Evolutionary conservation across 2,113 vertebrate species (phyloP).

Genomic region (Bungarus multicinctus): DNA sequence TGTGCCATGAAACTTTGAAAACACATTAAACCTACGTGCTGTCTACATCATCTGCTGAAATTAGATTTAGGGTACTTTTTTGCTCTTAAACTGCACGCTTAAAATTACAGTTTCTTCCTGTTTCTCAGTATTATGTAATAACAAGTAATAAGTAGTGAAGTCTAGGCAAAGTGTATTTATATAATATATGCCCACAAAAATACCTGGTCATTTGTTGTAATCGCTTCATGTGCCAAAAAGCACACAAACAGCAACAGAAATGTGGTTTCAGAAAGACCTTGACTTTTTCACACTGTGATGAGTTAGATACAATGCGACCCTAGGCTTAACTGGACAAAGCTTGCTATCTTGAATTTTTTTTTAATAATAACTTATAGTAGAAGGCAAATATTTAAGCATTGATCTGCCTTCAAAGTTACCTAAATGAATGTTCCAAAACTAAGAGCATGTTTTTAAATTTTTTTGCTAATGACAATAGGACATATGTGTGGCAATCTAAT

Average conservation of each 20-base stretch:
- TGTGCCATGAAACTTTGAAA: slow-evolving; percentile 36
- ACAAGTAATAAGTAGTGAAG: slow-evolving; percentile 37
- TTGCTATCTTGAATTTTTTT: background rate
- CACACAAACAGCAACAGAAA: slow-evolving; percentile 45
- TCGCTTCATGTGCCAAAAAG: slow-evolving; percentile 48
- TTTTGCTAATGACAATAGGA: background rate
- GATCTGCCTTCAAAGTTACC: slow-evolving; percentile 9
- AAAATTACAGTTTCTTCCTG: slow-evolving; percentile 43
- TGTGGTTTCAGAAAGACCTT: slow-evolving; percentile 37
- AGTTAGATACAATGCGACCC: background rate
- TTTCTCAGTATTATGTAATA: slow-evolving; percentile 42
- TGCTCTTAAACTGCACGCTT: slow-evolving; percentile 45
- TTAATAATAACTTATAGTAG: background rate
- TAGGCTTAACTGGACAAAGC: background rate
- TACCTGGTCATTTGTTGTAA: slow-evolving; percentile 43
- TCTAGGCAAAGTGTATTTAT: slow-evolving; percentile 24
- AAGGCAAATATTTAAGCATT: slow-evolving; percentile 27
- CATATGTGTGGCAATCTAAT: background rate
- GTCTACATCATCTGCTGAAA: slow-evolving; percentile 41
- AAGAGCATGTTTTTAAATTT: background rate
- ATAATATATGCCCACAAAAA: background rate
- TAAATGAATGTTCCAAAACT: background rate
- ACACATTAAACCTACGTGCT: slow-evolving; percentile 47
- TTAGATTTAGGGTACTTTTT: background rate
- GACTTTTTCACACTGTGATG: slow-evolving; percentile 9